These are phyloP conservation scores for Dicrurus megarhynchus DNA, from an alignment of 2,113 vertebrate genomes.

Conservation along the genomic window DNA sequence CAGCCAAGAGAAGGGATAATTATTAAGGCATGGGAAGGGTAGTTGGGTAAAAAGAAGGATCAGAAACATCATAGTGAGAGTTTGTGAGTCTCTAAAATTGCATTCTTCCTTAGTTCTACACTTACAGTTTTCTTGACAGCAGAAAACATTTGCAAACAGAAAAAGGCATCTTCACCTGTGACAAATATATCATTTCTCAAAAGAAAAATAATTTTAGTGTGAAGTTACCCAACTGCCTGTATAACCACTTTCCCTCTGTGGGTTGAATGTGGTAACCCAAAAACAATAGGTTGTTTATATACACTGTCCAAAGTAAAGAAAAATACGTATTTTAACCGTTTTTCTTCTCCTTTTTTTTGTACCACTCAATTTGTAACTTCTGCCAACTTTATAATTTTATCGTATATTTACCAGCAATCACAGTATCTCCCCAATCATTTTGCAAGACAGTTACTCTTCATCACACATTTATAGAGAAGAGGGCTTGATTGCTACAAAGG, in stretches of 20 bases:
- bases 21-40: not conserved
- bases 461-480: not conserved
- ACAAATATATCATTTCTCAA: not conserved
- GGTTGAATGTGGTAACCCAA: not conserved
- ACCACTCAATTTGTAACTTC: not conserved
- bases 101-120: not conserved
- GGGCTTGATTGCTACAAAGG: not conserved
- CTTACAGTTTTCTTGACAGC: not conserved
- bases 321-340: not conserved
- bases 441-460: not conserved
- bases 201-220: not conserved
- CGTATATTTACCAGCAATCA: not conserved
- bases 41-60: not conserved
- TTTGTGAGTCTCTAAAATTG: not conserved
- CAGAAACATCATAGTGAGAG: not conserved
- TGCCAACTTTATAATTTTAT: not conserved
- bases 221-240: not conserved
- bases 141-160: not conserved
- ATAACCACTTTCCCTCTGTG: not conserved
- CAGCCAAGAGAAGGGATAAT: not conserved
- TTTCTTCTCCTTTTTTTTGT: not conserved
- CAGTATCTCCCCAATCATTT: not conserved
- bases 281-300: not conserved
- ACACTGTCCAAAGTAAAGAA: not conserved
- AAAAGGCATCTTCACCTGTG: not conserved